Base-by-base conservation (phyloP, 2,888 invertebrate species). In the Ditula angustiorana region DNA sequence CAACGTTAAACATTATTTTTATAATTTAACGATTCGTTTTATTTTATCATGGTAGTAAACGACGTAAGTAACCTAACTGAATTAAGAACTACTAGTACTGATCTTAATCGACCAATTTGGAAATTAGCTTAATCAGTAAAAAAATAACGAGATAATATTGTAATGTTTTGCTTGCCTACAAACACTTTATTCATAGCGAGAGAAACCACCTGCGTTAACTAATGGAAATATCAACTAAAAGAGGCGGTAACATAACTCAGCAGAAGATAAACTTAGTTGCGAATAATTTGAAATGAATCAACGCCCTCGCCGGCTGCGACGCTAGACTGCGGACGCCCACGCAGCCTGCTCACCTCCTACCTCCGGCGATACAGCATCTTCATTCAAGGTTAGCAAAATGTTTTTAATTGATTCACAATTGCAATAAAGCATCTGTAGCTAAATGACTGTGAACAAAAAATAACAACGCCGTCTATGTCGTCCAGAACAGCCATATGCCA, bases 281-380 rank as follows among this genome's bases (percentile, higher is more conserved):
- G 82, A 82, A 81, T 80, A 79, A 77, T 84, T 83, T 85, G 79
- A 83, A 81, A 85, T 84, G 80, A 80, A 82, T 81, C 76, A 67
- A 71, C 74, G 68, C 70, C 65, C 66, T 70, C 69, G 73, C 71
- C 68, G 69, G 53, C 35, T 19, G 41, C 64, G 60, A 55, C 55
- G 53, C 64, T 59, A 63, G 63, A 52, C 58, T 59, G 64, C 53
- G 46, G 41, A 46, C 64, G 64, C 64, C 64, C 53, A 64, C 64
- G 28, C 53, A 4, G 16, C 26, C 74, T 73, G 73, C 72, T 70
- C 72, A 66, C 70, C 19, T 19, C 72, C 69, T 69, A 71, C 67
- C 68, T 71, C 67, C 58, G 35, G 35, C 35, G 59, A 59, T 49
- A 58, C 28, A 37, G 64, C 60, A 55, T 41, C 61, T 61, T 61